Evolutionary conservation across 2,888 invertebrate genomes (phyloP), one percentile per base, ranked within the genome.

Genomic region (Theristus sp.): DNA sequence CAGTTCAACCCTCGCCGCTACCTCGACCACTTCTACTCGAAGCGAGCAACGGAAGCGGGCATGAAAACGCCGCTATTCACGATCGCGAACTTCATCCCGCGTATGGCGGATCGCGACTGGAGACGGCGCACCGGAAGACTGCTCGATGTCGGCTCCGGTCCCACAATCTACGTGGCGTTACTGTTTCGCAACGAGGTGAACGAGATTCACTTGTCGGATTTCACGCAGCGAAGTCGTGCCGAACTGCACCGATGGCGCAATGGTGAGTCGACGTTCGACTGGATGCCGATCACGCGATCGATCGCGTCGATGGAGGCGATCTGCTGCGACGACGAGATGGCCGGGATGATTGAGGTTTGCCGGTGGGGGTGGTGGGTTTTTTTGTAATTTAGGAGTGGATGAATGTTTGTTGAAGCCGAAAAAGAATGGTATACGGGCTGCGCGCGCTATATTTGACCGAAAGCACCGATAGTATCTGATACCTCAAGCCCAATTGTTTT

Each of bases 1-100:
- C 63, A 65, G 20, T 70, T 70, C 63, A 67, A 70, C 58, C 68
- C 68, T 2, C 66, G 67, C 22, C 69, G 68, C 3, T 70, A 70
- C 64, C 63, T 70, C 29, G 64, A 70, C 28, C 66, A 66, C 56
- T 70, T 67, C 63, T 70, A 69, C 58, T 27, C 26, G 13, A 6
- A 54, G 24, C 3, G 10, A 22, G 54, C 54, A 27, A 10, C 27
- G 27, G 13, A 27, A 3, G 22, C 27, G 3, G 54, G 54, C 6
- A 10, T 27, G 28, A 54, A 28, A 27, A 3, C 27, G 10, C 3
- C 27, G 17, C 26, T 54, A 17, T 54, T 54, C 24, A 27, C 54
- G 27, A 54, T 54, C 2, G 27, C 26, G 22, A 25, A 20, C 3
- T 27, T 54, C 6, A 54, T 54, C 27, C 3, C 10, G 3, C 3